phyloP scores from a whole-genome alignment of 2,888 invertebrate species.

The Drosophila mercatorum region DNA sequence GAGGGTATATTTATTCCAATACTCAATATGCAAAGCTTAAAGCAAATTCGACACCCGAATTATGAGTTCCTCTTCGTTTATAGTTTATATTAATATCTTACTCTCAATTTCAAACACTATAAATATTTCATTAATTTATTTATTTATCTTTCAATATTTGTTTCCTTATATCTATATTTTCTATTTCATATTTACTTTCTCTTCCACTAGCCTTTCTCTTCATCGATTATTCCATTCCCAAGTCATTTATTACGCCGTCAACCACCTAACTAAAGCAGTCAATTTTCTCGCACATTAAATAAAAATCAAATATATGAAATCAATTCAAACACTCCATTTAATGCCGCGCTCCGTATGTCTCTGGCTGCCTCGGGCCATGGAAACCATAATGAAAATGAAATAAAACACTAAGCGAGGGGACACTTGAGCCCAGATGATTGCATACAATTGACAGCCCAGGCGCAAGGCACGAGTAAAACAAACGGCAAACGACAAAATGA shows the following conservation, averaged over 20 bases:
- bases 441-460: conserved; percentile 47
- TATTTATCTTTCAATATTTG: not conserved
- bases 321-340: conserved; percentile 65
- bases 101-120: not conserved
- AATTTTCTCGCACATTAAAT: conserved; percentile 59
- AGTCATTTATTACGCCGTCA: conserved; percentile 11
- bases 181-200: not conserved
- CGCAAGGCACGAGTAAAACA: conserved; percentile 43
- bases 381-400: conserved; percentile 67
- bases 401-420: conserved; percentile 38
- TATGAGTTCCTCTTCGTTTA: not conserved
- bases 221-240: not conserved
- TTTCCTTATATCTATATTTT: too few relatives aligned
- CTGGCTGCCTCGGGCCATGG: conserved; percentile 33
- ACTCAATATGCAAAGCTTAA: too few relatives aligned
- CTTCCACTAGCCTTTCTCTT: not conserved
- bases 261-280: conserved; percentile 38
- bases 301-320: conserved; percentile 68
- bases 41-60: too few relatives aligned
- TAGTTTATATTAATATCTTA: not conserved
- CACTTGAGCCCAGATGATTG: conserved; percentile 37
- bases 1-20: not conserved
- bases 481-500: conserved; percentile 21
- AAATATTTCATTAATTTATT: too few relatives aligned
- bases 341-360: conserved; percentile 28